Percentiles rank a stretch among this genome's conserved stretches.
Conservation (phyloP, 2,888 invertebrate species). For the Ctena decussata region DNA sequence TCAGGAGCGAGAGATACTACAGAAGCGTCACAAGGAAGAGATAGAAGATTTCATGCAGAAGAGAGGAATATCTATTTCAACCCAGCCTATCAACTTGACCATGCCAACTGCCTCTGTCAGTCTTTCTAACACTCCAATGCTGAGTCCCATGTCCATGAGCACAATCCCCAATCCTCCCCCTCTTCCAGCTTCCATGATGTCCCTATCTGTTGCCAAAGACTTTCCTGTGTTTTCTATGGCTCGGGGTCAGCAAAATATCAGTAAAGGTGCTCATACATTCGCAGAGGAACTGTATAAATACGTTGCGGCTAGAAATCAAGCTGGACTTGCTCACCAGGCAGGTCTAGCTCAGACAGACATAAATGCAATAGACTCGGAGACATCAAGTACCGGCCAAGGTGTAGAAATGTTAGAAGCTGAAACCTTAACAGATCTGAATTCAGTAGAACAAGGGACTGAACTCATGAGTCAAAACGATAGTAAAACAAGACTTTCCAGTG, state of each 20-base stretch:
- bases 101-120: constrained; percentile 52
- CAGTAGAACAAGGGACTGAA: background rate
- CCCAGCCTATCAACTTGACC: constrained; percentile 57
- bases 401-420: constrained; percentile 8
- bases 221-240: constrained; percentile 52
- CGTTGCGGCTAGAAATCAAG: constrained; percentile 44
- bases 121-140: constrained; percentile 59
- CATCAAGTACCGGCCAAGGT: constrained; percentile 32
- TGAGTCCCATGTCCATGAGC: constrained; percentile 69
- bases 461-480: background rate
- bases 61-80: constrained; percentile 67
- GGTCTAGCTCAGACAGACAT: constrained; percentile 18
- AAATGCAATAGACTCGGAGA: constrained; percentile 34
- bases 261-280: constrained; percentile 47
- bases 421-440: background rate
- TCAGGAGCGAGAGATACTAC: constrained; percentile 69
- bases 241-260: constrained; percentile 26
- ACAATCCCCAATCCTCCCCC: constrained; percentile 69
- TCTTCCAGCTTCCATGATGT: constrained; percentile 61
- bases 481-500: background rate
- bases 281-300: constrained; percentile 54
- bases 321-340: background rate
- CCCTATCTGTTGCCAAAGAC: constrained; percentile 44
- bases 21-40: constrained; percentile 71
- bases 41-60: constrained; percentile 70